phyloP scores from a whole-genome alignment of 2,113 vertebrate genomes.

The Caretta caretta region DNA sequence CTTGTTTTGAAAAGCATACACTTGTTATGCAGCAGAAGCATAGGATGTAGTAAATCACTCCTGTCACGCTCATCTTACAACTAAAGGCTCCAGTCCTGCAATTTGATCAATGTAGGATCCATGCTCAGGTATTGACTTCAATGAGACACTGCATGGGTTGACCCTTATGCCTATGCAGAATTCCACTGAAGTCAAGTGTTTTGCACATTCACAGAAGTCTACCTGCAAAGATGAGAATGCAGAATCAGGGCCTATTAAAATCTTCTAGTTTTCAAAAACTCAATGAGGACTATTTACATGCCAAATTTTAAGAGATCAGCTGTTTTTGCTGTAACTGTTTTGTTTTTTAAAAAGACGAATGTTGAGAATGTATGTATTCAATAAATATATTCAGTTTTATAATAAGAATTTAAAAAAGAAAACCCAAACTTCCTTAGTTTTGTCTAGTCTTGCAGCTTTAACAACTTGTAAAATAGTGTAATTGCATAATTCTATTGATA shows the following conservation, averaged over 20 bases:
- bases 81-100: fast-evolving
- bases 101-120: background rate
- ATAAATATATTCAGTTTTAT: background rate
- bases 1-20: background rate
- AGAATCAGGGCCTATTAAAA: fast-evolving
- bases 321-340: background rate
- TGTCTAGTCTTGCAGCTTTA: background rate
- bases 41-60: fast-evolving
- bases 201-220: fast-evolving
- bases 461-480: background rate
- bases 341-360: background rate
- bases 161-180: background rate
- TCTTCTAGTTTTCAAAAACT: background rate
- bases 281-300: background rate
- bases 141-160: fast-evolving
- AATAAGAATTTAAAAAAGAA: background rate
- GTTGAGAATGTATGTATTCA: background rate
- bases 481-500: background rate
- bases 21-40: fast-evolving
- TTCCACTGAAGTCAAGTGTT: background rate
- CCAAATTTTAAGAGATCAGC: background rate
- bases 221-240: fast-evolving
- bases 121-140: background rate
- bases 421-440: background rate
- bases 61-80: background rate